phyloP scores from a whole-genome alignment of 2,888 invertebrate genomes.

The Cheilosia scutellata region DNA sequence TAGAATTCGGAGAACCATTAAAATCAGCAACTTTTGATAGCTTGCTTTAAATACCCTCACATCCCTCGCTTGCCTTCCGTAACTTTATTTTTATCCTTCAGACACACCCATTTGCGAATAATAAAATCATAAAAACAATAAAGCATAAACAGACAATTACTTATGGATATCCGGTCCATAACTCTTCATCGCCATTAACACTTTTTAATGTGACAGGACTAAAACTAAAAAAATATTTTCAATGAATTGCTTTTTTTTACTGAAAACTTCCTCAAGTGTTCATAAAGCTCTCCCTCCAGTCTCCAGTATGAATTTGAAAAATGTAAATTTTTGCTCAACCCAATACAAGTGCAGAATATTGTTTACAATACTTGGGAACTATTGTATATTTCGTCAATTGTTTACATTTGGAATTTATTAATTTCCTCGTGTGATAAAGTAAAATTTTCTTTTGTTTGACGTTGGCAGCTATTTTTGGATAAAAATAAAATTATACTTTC shows the following conservation, averaged over 20 bases:
- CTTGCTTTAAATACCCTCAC: background rate
- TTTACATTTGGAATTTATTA: no score
- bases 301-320: background rate
- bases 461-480: no score
- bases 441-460: no score
- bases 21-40: no score
- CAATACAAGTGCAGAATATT: no score
- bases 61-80: background rate
- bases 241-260: background rate
- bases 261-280: background rate
- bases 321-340: background rate
- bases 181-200: background rate
- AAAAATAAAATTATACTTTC: no score
- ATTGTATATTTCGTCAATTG: no score
- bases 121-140: background rate
- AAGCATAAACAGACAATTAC: background rate
- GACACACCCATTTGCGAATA: background rate
- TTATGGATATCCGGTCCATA: background rate
- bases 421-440: no score
- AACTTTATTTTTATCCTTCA: background rate
- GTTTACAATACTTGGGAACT: no score
- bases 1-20: no score
- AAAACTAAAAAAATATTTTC: background rate
- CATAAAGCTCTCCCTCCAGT: background rate
- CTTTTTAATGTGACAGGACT: background rate